Percentiles rank a stretch among this genome's conserved stretches.
Conservation (phyloP, 1,140 invertebrate genomes). For the Zaprionus tsacasi region DNA sequence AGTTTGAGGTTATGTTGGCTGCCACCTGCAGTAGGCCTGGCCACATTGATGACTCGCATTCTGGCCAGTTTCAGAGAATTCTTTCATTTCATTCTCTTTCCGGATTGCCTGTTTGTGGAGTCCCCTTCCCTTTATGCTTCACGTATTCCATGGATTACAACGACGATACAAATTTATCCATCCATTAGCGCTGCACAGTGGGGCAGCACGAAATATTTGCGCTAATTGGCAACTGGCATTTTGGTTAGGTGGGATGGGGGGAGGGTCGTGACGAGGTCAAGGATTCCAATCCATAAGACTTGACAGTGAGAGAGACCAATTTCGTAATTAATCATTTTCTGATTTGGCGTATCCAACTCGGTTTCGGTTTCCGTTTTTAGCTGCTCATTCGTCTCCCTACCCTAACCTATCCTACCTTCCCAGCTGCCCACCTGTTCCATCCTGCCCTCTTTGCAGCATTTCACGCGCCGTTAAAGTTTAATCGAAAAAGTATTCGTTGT, state of each 20-base stretch:
- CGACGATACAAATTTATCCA: constrained; percentile 63
- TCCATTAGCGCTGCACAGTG: constrained; percentile 57
- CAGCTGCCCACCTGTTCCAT: not conserved
- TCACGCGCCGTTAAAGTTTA: constrained; percentile 81
- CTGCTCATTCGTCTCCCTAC: too few species aligned
- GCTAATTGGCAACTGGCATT: constrained; percentile 73
- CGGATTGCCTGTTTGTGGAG: too few species aligned
- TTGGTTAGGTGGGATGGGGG: not conserved
- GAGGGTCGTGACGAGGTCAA: constrained; percentile 16
- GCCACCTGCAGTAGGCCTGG: constrained; percentile 10
- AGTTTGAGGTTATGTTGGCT: not conserved
- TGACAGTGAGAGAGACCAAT: constrained; percentile 20
- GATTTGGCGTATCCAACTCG: constrained; percentile 55
- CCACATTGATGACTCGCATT: constrained; percentile 1
- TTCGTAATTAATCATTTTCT: constrained; percentile 78
- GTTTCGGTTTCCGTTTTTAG: constrained; percentile 11
- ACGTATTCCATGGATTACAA: constrained; percentile 2
- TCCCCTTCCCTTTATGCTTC: too few species aligned
- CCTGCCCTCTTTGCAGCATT: constrained; percentile 43
- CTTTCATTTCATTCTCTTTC: not conserved
- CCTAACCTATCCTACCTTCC: too few species aligned
- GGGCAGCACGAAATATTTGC: constrained; percentile 64
- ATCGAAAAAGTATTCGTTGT: constrained; percentile 80
- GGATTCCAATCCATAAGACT: not conserved
- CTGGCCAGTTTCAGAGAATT: not conserved